Evolutionary conservation across 2,797 vertebrate species (phyloP), one percentile per base, ranked within the genome.

Genomic region (Tadarida brasiliensis): DNA sequence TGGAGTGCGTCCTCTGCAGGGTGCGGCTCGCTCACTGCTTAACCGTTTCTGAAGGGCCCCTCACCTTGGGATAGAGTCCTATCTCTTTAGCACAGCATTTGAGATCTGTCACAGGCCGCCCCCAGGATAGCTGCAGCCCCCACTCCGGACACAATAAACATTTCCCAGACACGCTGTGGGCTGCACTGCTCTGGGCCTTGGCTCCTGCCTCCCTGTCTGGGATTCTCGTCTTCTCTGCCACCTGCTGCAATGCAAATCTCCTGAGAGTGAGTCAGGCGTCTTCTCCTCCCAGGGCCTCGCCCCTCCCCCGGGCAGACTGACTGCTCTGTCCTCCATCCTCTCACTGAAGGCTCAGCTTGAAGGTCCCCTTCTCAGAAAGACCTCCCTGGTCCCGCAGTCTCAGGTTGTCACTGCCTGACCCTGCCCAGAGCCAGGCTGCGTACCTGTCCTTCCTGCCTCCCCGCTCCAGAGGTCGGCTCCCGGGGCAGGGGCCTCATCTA

Each of bases 21-120:
- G 16, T 19, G 19, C 26, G 19, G 67, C 30, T 67, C 2, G 14
- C 19, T 47, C 3, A 0, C 51, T 1, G 24, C 26, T 39, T 39
- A 11, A 19, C 24, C 0, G 1, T 44, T 70, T 70, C 68, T 49
- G 56, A 51, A 65, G 89, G 11, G n/a, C 63, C 26, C 17, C 33
- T 77, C 6, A 1, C 10, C 26, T 39, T 56, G 33, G 78, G 22
- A 68, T 4, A 74, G 28, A n/a, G 20, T 6, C 44, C 68, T 12
- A 24, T 26, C 78, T 92, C 68, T 89, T 70, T 24, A 61, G 54
- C 19, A 65, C 7, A 22, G 61, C 28, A 28, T 22, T 74, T 77
- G 54, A 93, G 54, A 16, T 86, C 71, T 87, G 59, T 83, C 22
- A 6, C 28, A 14, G 1, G 26, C 8, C 49, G 26, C 7, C 63